Base-by-base conservation (phyloP, 2,888 invertebrate genomes). In the Tetragonula carbonaria region DNA sequence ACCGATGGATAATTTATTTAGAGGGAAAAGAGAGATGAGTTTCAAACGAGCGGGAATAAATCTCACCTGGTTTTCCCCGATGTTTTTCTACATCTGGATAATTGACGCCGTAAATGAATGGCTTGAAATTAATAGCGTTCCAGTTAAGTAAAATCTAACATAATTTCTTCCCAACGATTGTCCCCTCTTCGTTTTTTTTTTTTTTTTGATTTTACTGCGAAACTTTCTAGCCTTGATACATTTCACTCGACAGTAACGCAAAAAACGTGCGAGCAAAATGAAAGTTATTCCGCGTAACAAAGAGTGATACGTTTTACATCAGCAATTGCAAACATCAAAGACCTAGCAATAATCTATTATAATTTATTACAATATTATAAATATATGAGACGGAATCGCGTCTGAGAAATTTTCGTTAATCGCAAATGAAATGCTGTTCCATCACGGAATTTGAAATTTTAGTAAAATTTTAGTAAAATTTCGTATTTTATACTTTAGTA, bases 41-140 rank as follows among this genome's bases (percentile, higher is more conserved):
- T 71, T 71, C 57, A 71, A 71, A 71, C 55, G 55, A 59, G 59
- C 28, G 73, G 13, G 62, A 28, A 73, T 73, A 73, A 62, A 50
- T 73, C 73, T 50, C 55, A n/a, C 38, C 21, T 38, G 28, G 55
- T 38, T 55, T 71, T 71, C 16, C 71, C 16, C 71, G n/a, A 13
- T 62, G 59, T 73, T 73, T 62, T 73, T 62, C 50, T 50, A 62
- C 62, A 14, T 21, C 62, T 50, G 45, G 62, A 62, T 73, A 73
- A 73, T 62, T 73, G 73, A 23, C 14, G 71, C 55, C 38, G n/a
- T 16, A 55, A 71, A 71, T 57, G 33, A 50, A 62, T 65, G 33
- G 33, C 53, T 38, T 18, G 33, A 16, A 74, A 74, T 74, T 65
- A 65, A 74, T 65, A 53, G 51, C n/a, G 11, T 63, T 51, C 33